Evolutionary conservation across 2,888 invertebrate species (phyloP).

Genomic region (Agrochola litura): DNA sequence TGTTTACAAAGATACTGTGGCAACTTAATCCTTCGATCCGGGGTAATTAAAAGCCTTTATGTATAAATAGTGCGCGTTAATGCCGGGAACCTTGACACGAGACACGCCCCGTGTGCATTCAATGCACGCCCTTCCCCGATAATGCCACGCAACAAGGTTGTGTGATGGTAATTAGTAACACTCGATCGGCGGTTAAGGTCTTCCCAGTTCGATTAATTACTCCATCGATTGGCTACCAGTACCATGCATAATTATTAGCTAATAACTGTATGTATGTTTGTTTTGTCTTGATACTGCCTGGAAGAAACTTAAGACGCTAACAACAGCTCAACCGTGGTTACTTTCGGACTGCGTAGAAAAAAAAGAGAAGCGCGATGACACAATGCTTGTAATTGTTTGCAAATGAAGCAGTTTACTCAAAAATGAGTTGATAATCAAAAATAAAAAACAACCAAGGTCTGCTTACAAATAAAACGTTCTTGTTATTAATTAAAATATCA

Average conservation of each 20-base stretch:
- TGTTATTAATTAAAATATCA: too few relatives aligned
- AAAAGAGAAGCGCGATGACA: too few relatives aligned
- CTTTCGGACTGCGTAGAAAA: too few relatives aligned
- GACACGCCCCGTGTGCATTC: slow-evolving; percentile 34
- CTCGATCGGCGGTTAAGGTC: slow-evolving; percentile 14
- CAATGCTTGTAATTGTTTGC: too few relatives aligned
- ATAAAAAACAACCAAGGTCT: too few relatives aligned
- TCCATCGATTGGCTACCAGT: not conserved
- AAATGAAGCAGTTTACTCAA: too few relatives aligned
- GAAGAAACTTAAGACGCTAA: not conserved
- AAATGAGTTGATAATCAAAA: too few relatives aligned
- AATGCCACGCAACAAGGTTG: slow-evolving; percentile 30
- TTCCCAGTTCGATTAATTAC: not conserved
- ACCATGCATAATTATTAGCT: not conserved
- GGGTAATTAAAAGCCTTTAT: slow-evolving; percentile 44
- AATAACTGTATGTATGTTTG: not conserved
- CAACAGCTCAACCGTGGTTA: too few relatives aligned
- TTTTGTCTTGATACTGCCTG: not conserved
- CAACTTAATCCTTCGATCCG: slow-evolving; percentile 31
- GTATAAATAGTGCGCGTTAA: slow-evolving; percentile 58
- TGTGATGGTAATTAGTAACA: slow-evolving; percentile 28
- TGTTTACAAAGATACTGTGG: slow-evolving; percentile 10
- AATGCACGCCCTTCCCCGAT: slow-evolving; percentile 34
- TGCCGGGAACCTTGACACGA: slow-evolving; percentile 50
- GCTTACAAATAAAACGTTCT: too few relatives aligned